Evolutionary conservation across 2,888 invertebrate genomes (phyloP).

Genomic region (Bombyx huttoni): DNA sequence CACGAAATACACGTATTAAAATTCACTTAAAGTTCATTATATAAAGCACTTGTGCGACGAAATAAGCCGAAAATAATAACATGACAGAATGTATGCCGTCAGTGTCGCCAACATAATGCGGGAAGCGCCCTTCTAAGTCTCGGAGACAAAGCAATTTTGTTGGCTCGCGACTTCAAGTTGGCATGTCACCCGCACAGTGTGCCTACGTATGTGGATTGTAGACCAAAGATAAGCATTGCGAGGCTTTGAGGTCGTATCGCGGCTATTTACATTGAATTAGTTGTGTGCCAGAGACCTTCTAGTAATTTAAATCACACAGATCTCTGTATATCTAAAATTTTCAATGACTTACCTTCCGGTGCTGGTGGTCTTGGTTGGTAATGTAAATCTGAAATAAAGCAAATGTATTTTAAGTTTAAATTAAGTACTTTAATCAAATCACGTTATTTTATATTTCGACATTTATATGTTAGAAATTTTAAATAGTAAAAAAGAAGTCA

Average conservation of each 20-base stretch:
- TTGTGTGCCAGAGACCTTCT: background rate
- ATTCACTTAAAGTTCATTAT: background rate
- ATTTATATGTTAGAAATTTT: too few relatives aligned
- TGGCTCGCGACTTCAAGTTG: slow-evolving; percentile 40
- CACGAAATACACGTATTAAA: background rate
- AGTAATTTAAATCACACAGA: too few relatives aligned
- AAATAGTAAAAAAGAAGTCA: too few relatives aligned
- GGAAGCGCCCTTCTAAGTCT: slow-evolving; percentile 34
- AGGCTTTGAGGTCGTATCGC: slow-evolving; percentile 19
- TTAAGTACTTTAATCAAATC: slow-evolving; percentile 2
- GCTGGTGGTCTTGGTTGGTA: slow-evolving; percentile 75
- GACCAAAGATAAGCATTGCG: slow-evolving; percentile 33
- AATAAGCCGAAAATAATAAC: slow-evolving; percentile 30
- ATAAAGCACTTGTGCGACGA: slow-evolving; percentile 5
- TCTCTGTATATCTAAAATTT: background rate
- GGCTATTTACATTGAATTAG: slow-evolving; percentile 14
- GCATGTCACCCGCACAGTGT: slow-evolving; percentile 41
- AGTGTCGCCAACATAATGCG: slow-evolving; percentile 33
- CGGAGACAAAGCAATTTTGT: slow-evolving; percentile 51
- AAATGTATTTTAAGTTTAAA: slow-evolving; percentile 2
- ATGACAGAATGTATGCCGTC: slow-evolving; percentile 21
- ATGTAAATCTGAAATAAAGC: slow-evolving; percentile 75
- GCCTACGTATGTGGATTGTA: slow-evolving; percentile 30
- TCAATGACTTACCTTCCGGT: slow-evolving; percentile 69
- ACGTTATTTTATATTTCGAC: background rate